These are phyloP conservation scores for Prionailurus viverrinus DNA, from an alignment of 2,113 vertebrate genomes.

Conservation along the genomic window DNA sequence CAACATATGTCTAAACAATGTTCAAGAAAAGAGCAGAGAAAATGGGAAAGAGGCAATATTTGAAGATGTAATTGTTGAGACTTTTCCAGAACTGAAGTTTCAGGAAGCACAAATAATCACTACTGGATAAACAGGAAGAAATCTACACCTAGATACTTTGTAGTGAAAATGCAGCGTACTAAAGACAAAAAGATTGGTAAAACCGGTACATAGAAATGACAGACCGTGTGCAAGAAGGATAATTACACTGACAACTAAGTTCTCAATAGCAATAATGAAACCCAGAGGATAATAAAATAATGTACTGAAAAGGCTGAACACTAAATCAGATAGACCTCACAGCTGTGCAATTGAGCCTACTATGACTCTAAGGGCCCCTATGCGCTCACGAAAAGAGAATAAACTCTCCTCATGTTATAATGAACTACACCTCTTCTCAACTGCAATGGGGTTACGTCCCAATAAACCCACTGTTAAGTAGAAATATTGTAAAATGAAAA, in stretches of 20 bases:
- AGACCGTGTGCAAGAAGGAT: background rate
- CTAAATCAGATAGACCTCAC: background rate
- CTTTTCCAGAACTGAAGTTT: slow-evolving; percentile 12
- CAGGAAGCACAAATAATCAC: background rate
- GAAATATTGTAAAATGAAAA: background rate
- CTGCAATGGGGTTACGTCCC: background rate
- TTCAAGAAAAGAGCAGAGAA: background rate
- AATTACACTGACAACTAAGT: background rate
- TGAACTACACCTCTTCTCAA: background rate
- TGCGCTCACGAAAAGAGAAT: background rate
- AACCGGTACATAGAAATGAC: background rate
- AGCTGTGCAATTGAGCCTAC: background rate
- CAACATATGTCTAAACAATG: background rate
- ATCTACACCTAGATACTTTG: background rate
- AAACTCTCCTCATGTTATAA: background rate
- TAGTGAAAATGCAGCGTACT: background rate
- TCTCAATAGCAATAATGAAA: slow-evolving; percentile 30
- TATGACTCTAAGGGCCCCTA: background rate
- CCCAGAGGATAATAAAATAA: slow-evolving; percentile 4
- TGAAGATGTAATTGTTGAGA: background rate
- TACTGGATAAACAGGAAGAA: slow-evolving; percentile 20
- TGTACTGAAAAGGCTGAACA: background rate
- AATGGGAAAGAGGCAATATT: background rate
- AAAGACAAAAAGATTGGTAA: slow-evolving; percentile 41
- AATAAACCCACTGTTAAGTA: background rate